These are phyloP conservation scores for Myotis myotis DNA, from an alignment of 2,797 vertebrate species.

Conservation along the genomic window DNA sequence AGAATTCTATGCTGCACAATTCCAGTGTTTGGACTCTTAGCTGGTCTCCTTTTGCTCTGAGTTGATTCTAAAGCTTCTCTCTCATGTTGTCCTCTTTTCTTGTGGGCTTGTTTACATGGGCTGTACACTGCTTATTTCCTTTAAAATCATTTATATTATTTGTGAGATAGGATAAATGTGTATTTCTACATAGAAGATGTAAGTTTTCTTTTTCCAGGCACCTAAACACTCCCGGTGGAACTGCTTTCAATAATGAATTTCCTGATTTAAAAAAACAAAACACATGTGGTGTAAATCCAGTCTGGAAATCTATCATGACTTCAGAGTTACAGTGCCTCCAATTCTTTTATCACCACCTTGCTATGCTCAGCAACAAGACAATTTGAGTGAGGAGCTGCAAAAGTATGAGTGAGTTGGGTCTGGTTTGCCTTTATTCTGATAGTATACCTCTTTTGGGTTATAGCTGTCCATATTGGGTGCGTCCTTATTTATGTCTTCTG, in stretches of 20 bases:
- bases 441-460: not conserved
- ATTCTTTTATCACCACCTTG: not conserved
- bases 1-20: not conserved
- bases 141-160: not conserved
- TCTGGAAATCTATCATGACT: not conserved
- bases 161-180: not conserved
- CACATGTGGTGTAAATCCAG: not conserved
- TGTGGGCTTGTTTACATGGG: not conserved
- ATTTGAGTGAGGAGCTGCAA: not conserved
- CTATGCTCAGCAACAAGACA: not conserved
- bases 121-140: not conserved
- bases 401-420: not conserved
- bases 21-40: not conserved
- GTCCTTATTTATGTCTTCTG: not conserved
- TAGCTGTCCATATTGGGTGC: not conserved
- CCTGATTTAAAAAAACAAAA: not conserved
- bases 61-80: not conserved
- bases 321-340: not conserved
- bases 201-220: not conserved
- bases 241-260: not conserved
- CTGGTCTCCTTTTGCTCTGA: not conserved
- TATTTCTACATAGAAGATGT: not conserved
- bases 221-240: not conserved
- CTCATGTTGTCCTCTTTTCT: not conserved
- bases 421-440: not conserved